A percentile compares a stretch with the other conserved stretches of the same genome.
Conservation (phyloP, 2,888 invertebrate genomes). For the Theodoxus fluviatilis region DNA sequence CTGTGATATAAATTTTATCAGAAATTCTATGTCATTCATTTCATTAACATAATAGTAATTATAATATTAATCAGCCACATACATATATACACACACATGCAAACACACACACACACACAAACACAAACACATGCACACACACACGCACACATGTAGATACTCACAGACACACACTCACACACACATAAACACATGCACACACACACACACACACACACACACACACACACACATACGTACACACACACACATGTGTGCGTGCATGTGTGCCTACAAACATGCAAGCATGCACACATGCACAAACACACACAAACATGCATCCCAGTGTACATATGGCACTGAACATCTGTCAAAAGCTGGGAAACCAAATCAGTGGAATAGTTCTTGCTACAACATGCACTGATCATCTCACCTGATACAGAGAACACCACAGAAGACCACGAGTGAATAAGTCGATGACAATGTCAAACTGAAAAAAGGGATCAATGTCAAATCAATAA, state of each 20-base stretch:
- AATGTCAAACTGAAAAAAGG: conserved; percentile 58
- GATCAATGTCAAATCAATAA: too few relatives aligned
- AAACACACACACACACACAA: too few relatives aligned
- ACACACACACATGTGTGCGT: background rate
- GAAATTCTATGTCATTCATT: too few relatives aligned
- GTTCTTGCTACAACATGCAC: too few relatives aligned
- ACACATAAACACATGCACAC: conserved; percentile 17
- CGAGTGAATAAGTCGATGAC: conserved; percentile 48
- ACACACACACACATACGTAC: background rate
- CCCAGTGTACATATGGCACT: background rate
- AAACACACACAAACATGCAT: too few relatives aligned
- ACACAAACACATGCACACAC: conserved; percentile 10
- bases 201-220: conserved; percentile 7
- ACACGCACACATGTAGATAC: background rate
- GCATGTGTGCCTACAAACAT: background rate
- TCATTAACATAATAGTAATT: too few relatives aligned
- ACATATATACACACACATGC: too few relatives aligned
- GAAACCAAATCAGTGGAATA: background rate
- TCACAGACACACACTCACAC: conserved; percentile 6
- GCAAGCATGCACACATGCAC: background rate
- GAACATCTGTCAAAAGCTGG: background rate
- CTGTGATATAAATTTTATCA: too few relatives aligned
- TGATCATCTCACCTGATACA: conserved; percentile 22
- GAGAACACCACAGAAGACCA: conserved; percentile 52
- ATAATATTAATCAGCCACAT: too few relatives aligned